Conservation (phyloP, 2,797 vertebrate species). For the Coluber constrictor region DNA sequence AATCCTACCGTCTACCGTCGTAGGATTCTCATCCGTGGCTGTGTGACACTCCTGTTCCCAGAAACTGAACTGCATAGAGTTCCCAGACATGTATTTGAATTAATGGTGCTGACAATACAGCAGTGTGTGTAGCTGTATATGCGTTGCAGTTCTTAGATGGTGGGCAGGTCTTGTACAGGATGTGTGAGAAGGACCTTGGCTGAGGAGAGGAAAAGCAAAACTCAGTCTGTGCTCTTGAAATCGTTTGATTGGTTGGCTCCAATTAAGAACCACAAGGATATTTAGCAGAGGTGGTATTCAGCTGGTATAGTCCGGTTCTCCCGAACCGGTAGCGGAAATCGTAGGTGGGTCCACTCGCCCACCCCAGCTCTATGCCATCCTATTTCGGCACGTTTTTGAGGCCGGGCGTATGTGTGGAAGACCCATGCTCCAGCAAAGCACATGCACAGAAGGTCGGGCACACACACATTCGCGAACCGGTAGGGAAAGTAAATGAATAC, state of each 20-base stretch:
- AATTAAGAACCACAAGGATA: background rate
- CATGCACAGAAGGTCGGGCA: no score
- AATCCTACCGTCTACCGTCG: background rate
- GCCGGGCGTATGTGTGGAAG: no score
- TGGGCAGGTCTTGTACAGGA: background rate
- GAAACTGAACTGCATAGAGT: background rate
- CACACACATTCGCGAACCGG: no score
- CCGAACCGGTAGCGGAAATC: no score
- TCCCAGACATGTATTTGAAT: background rate
- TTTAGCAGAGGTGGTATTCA: background rate
- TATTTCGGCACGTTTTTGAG: no score
- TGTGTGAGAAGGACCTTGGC: background rate
- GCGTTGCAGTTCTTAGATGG: background rate
- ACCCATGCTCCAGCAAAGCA: no score
- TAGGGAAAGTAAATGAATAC: no score
- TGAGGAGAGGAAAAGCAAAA: background rate
- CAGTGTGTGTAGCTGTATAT: background rate
- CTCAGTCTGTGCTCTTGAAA: background rate
- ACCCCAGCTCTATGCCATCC: no score
- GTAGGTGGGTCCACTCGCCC: no score
- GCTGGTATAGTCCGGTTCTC: no score
- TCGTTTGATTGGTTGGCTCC: background rate
- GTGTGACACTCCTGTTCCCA: background rate
- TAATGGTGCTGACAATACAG: background rate
- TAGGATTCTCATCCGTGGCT: background rate